These are phyloP conservation scores for Pseudochromis fuscus DNA, from an alignment of 2,797 vertebrate genomes.

Conservation along the genomic window DNA sequence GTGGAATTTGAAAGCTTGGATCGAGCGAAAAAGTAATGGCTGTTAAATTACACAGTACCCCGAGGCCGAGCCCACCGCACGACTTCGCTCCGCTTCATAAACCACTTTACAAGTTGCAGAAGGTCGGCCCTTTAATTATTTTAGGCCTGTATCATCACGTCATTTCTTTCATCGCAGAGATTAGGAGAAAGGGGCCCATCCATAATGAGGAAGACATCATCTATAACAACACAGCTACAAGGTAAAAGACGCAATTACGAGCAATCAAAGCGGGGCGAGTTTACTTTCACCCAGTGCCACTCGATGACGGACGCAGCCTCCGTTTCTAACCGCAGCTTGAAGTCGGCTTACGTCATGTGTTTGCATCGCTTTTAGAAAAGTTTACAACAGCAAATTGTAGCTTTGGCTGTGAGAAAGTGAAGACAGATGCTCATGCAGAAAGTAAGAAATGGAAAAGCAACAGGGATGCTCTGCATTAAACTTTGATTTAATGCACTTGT, in stretches of 20 bases:
- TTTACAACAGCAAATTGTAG: slow-evolving; percentile 49
- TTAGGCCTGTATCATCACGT: slow-evolving; percentile 59
- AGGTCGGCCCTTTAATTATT: slow-evolving; percentile 76
- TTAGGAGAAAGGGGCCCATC: slow-evolving; percentile 34
- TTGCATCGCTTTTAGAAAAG: slow-evolving; percentile 29
- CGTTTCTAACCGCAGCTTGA: slow-evolving; percentile 24
- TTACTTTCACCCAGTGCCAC: slow-evolving; percentile 40
- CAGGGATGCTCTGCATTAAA: slow-evolving; percentile 63
- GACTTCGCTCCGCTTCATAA: slow-evolving; percentile 68
- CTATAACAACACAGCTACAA: slow-evolving; percentile 22
- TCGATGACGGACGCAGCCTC: slow-evolving; percentile 3
- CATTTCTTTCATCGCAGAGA: slow-evolving; percentile 61
- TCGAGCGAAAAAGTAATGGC: slow-evolving; percentile 57
- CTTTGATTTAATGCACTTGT: slow-evolving; percentile 74
- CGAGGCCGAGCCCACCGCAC: slow-evolving; percentile 57
- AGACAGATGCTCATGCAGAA: slow-evolving; percentile 45
- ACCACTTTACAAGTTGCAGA: slow-evolving; percentile 75
- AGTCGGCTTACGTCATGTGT: slow-evolving; percentile 42
- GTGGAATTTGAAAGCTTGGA: slow-evolving; percentile 45
- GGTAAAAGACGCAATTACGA: slow-evolving; percentile 64
- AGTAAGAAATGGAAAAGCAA: slow-evolving; percentile 50
- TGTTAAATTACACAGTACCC: slow-evolving; percentile 70
- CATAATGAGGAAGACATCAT: slow-evolving; percentile 35
- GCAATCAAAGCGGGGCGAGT: slow-evolving; percentile 46
- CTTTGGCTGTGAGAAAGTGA: slow-evolving; percentile 15